Conservation (phyloP, 1,140 invertebrate species). For the Brachionus calyciflorus region DNA sequence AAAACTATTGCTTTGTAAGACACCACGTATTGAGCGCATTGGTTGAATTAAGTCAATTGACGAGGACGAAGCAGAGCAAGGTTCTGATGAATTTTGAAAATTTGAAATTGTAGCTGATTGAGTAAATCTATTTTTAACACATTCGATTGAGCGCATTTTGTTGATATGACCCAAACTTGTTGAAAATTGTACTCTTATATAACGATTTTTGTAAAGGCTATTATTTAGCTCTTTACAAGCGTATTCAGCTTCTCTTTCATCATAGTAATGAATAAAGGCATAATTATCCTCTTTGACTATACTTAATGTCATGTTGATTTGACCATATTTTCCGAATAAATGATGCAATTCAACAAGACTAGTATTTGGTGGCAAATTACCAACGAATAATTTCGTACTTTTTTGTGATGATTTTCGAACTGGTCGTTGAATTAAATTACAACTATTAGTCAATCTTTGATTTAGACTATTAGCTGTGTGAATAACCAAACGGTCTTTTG, state of each 20-base stretch:
- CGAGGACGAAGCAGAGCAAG: not conserved
- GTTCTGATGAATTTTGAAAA: not conserved
- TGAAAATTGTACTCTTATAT: slow-evolving; percentile 43
- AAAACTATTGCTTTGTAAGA: not conserved
- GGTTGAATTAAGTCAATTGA: not conserved
- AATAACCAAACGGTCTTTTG: not conserved
- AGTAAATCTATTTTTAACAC: not conserved
- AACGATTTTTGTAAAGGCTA: slow-evolving; percentile 36
- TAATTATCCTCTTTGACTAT: slow-evolving; percentile 44
- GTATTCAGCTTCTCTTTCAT: not conserved
- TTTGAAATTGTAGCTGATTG: slow-evolving; percentile 5
- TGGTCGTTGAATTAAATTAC: slow-evolving; percentile 12
- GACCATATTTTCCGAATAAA: slow-evolving; percentile 20
- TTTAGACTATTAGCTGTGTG: not conserved
- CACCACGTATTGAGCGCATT: not conserved
- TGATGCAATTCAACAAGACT: not conserved
- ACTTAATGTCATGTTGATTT: not conserved
- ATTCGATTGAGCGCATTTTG: not conserved
- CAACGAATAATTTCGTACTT: slow-evolving; percentile 28
- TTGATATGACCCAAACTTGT: slow-evolving; percentile 25
- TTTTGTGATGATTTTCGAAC: not conserved
- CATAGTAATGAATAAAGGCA: slow-evolving; percentile 45
- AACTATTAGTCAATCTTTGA: not conserved
- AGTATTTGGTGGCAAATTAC: slow-evolving; percentile 29
- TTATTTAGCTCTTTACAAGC: slow-evolving; percentile 17